A percentile compares a stretch with the other conserved stretches of the same genome.
These are phyloP conservation scores for Scaeva pyrastri DNA, from an alignment of 2,888 invertebrate species.

Conservation along the genomic window DNA sequence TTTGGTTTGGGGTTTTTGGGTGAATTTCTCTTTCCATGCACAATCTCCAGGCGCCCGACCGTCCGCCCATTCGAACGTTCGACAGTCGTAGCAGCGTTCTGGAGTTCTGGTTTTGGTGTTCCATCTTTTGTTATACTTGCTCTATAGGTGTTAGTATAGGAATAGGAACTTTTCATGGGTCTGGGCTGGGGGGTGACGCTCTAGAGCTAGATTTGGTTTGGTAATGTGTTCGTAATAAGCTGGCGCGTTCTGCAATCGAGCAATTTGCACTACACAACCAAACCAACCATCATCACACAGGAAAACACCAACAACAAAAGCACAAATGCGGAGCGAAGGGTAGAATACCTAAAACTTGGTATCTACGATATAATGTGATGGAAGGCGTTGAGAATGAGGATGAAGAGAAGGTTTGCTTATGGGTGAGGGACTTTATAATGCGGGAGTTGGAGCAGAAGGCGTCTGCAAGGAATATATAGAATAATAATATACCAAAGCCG, in stretches of 20 bases:
- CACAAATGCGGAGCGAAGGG: slow-evolving; percentile 36
- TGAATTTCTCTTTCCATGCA: slow-evolving; percentile 68
- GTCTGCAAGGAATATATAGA: slow-evolving; percentile 33
- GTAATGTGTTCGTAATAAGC: slow-evolving; percentile 70
- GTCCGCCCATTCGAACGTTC: too few relatives aligned
- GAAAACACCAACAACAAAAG: slow-evolving; percentile 35
- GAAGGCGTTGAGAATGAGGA: not conserved
- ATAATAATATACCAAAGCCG: slow-evolving; percentile 31
- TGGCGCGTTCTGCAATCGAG: slow-evolving; percentile 59
- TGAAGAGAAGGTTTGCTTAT: slow-evolving; percentile 6
- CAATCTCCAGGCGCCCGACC: not conserved
- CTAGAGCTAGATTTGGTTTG: slow-evolving; percentile 18
- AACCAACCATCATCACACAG: slow-evolving; percentile 14
- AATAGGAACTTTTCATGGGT: not conserved
- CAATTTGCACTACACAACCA: slow-evolving; percentile 54
- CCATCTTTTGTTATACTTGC: not conserved
- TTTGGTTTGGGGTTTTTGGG: slow-evolving; percentile 74
- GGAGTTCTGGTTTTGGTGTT: slow-evolving; percentile 24
- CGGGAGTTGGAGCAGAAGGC: slow-evolving; percentile 5
- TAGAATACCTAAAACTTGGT: slow-evolving; percentile 27
- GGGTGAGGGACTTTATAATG: slow-evolving; percentile 3
- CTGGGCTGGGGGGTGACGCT: not conserved
- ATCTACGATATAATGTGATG: not conserved
- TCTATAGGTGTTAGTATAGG: not conserved
- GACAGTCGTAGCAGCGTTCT: not conserved